A percentile compares a stretch with the other conserved stretches of the same genome.
These are phyloP conservation scores for Echinarachnius parma DNA, from an alignment of 53 echinoderm and acorn worm genomes.

Conservation along the genomic window DNA sequence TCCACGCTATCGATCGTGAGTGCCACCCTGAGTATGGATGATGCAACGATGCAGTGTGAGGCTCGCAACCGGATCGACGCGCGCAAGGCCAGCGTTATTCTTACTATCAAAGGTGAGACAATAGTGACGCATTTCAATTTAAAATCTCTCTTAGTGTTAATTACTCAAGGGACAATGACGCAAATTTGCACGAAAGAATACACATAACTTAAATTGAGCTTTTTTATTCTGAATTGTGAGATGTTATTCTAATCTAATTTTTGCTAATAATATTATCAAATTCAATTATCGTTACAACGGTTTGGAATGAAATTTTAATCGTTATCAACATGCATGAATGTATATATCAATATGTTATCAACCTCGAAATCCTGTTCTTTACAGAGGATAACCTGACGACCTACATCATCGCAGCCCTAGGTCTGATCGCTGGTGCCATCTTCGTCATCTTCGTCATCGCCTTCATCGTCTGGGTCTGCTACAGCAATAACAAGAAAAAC, in stretches of 20 bases:
- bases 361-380: not conserved
- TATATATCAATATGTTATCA: too few species aligned
- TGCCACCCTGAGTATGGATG: slow-evolving; percentile 89
- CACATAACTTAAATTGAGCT: too few species aligned
- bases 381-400: slow-evolving; percentile 78
- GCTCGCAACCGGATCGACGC: slow-evolving; percentile 78
- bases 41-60: slow-evolving; percentile 68
- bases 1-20: slow-evolving; percentile 73
- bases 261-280: too few species aligned
- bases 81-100: slow-evolving; percentile 50
- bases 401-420: slow-evolving; percentile 69
- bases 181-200: too few species aligned
- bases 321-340: too few species aligned
- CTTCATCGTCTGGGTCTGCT: slow-evolving; percentile 64
- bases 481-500: slow-evolving; percentile 60
- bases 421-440: slow-evolving; percentile 63
- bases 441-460: slow-evolving; percentile 65
- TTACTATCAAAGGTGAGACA: slow-evolving; percentile 69
- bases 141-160: too few species aligned
- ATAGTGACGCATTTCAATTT: too few species aligned
- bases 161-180: too few species aligned
- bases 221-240: too few species aligned
- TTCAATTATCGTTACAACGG: too few species aligned
- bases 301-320: too few species aligned
- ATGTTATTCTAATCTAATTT: too few species aligned